A percentile compares a stretch with the other conserved stretches of the same genome.
phyloP scores from a whole-genome alignment of 92 coral and sea anemone genomes.

The Phenganax marumi region DNA sequence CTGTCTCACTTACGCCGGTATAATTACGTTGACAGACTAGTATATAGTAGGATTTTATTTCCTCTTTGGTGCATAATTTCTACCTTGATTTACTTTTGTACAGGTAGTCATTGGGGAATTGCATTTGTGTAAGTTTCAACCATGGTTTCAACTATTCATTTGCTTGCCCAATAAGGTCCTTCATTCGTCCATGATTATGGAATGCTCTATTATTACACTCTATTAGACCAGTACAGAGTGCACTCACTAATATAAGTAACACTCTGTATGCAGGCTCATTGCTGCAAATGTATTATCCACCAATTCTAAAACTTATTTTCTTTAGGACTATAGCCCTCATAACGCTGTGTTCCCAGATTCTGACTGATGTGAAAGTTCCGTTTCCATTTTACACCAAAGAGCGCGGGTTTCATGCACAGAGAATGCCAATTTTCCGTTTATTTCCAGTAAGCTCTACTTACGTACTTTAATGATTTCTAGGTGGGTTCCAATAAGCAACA shows the following conservation, averaged over 20 bases:
- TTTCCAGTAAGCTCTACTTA: slow-evolving; percentile 71
- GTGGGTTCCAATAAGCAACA: not conserved
- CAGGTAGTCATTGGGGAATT: slow-evolving; percentile 90
- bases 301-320: too few species aligned
- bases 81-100: not conserved
- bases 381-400: slow-evolving; percentile 62
- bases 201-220: not conserved
- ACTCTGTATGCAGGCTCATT: too few species aligned
- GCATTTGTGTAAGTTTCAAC: slow-evolving; percentile 72
- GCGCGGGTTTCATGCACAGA: slow-evolving; percentile 55
- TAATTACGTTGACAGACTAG: too few species aligned
- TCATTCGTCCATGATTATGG: not conserved
- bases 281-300: too few species aligned
- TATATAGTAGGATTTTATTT: not conserved
- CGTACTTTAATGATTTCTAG: not conserved
- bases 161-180: not conserved
- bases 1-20: slow-evolving; percentile 76
- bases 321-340: slow-evolving; percentile 79
- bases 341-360: slow-evolving; percentile 67
- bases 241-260: too few species aligned
- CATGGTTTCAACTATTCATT: not conserved
- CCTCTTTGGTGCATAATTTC: not conserved
- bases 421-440: slow-evolving; percentile 71
- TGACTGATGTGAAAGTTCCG: slow-evolving; percentile 70
- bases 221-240: too few species aligned